phyloP scores from a whole-genome alignment of 2,113 vertebrate species.

The Symphodus melops region DNA sequence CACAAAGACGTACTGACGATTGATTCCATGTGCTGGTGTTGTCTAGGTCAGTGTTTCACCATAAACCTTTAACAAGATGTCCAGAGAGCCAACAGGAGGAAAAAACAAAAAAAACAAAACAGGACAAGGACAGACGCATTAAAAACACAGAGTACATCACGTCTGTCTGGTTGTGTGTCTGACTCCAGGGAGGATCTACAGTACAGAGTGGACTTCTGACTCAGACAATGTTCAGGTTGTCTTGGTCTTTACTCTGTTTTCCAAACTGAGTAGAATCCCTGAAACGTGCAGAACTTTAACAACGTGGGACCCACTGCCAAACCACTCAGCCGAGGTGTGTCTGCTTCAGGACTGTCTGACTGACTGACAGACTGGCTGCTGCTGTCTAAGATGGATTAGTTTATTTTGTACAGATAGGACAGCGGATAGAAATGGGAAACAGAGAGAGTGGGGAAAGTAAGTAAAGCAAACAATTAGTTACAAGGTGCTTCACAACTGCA shows the following conservation, averaged over 20 bases:
- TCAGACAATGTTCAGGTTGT: not conserved
- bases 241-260: not conserved
- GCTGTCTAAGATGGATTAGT: no score
- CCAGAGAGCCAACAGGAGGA: slow-evolving; percentile 8
- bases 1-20: slow-evolving; percentile 10
- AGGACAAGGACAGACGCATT: not conserved
- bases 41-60: slow-evolving; percentile 29
- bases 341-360: no score
- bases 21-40: slow-evolving; percentile 25
- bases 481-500: no score
- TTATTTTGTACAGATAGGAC: no score
- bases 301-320: not conserved
- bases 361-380: no score
- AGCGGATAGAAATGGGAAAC: no score
- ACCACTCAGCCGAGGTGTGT: no score
- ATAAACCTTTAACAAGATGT: slow-evolving; percentile 18
- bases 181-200: not conserved
- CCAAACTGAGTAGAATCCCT: not conserved
- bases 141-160: not conserved
- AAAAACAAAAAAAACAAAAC: no score
- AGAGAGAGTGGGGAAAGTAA: no score
- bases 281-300: not conserved
- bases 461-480: no score
- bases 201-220: not conserved
- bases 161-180: slow-evolving; percentile 2